Evolutionary conservation across 2,888 invertebrate species (phyloP).

Genomic region (Drosophila formosana): DNA sequence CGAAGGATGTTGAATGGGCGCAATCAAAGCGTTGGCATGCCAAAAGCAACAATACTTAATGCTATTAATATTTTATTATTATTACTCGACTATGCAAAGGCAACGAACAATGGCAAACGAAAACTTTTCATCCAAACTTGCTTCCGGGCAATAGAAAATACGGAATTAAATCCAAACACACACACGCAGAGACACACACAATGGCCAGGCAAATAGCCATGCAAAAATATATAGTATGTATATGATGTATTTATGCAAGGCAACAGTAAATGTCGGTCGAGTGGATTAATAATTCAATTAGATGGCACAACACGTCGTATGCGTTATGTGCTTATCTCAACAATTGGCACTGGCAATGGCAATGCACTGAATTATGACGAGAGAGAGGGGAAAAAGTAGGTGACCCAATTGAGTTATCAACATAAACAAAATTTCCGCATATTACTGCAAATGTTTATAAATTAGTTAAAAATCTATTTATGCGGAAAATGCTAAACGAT

Average conservation of each 20-base stretch:
- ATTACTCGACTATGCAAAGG: conserved; percentile 63
- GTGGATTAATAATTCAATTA: conserved; percentile 77
- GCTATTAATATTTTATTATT: conserved; percentile 75
- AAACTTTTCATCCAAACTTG: conserved; percentile 46
- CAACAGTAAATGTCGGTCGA: conserved; percentile 52
- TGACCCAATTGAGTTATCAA: conserved; percentile 38
- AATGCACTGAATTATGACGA: not conserved
- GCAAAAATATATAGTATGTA: conserved; percentile 26
- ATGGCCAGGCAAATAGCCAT: not conserved
- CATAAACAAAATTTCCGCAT: conserved; percentile 12
- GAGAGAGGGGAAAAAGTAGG: not conserved
- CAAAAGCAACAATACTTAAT: conserved; percentile 60
- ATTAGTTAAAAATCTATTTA: conserved; percentile 65
- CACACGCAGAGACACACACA: conserved; percentile 19
- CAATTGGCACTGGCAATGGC: conserved; percentile 12
- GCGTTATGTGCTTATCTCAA: conserved; percentile 44
- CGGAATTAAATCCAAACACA: conserved; percentile 48
- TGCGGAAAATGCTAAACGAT: conserved; percentile 45
- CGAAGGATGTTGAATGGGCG: conserved; percentile 15
- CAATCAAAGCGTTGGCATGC: conserved; percentile 48
- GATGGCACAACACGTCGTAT: conserved; percentile 64
- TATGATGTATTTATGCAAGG: conserved; percentile 23
- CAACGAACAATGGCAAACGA: conserved; percentile 54
- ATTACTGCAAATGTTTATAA: conserved; percentile 34
- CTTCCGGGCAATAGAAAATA: conserved; percentile 60